phyloP scores from a whole-genome alignment of 2,113 vertebrate species.

The Tupaia chinensis region DNA sequence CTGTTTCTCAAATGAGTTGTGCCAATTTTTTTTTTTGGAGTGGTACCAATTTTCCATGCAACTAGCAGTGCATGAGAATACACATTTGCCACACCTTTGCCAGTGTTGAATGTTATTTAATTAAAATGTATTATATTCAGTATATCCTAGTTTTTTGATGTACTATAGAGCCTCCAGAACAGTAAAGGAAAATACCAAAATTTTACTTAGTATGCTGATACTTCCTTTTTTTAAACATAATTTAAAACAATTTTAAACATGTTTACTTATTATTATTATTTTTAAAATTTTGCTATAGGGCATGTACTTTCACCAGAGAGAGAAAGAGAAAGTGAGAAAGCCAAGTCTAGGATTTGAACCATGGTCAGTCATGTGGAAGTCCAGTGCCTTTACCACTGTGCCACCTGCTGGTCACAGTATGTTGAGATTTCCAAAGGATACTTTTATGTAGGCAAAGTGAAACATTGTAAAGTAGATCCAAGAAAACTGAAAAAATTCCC shows the following conservation, averaged over 20 bases:
- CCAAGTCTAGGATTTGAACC: too few species aligned
- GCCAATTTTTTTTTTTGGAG: too few species aligned
- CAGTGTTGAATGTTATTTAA: background rate
- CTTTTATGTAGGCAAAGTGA: slow-evolving; percentile 59
- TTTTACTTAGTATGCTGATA: slow-evolving; percentile 46
- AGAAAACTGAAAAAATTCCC: slow-evolving; percentile 56
- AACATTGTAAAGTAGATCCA: slow-evolving; percentile 27
- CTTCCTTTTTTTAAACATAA: background rate
- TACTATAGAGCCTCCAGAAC: slow-evolving; percentile 33
- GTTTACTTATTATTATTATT: too few species aligned
- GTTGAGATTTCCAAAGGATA: slow-evolving; percentile 55
- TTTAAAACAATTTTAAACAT: too few species aligned
- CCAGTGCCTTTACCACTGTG: too few species aligned
- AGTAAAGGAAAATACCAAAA: background rate
- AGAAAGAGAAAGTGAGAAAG: too few species aligned
- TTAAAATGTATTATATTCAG: slow-evolving; percentile 33
- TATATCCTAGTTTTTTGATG: slow-evolving; percentile 18
- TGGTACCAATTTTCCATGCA: background rate
- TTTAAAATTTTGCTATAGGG: too few species aligned
- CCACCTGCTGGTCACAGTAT: slow-evolving; percentile 24
- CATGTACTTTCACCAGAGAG: too few species aligned
- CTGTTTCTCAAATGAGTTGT: background rate
- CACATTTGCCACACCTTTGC: background rate
- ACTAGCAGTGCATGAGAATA: background rate
- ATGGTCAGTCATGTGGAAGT: too few species aligned